phyloP scores from a whole-genome alignment of 2,888 invertebrate genomes.

The Cantharis flavilabris region DNA sequence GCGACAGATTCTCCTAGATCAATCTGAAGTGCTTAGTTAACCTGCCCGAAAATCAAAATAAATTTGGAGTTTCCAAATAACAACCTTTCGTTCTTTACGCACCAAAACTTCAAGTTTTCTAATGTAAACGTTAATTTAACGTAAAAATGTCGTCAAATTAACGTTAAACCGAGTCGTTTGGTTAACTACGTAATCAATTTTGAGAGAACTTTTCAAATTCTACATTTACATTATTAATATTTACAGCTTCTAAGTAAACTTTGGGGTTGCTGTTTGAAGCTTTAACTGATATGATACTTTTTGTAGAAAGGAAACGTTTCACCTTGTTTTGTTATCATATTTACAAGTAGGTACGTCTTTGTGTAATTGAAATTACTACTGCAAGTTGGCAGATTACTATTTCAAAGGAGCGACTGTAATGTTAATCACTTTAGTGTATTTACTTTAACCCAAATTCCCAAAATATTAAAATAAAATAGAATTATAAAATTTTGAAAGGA shows the following conservation, averaged over 20 bases:
- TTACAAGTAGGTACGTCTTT: neutral
- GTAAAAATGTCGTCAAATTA: no score
- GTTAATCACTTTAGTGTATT: neutral
- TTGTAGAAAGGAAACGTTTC: neutral
- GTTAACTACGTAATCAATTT: no score
- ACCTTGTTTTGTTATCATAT: neutral
- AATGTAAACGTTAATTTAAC: no score
- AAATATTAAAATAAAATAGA: neutral
- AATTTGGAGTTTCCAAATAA: no score
- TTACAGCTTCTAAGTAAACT: neutral
- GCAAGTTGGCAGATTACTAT: neutral
- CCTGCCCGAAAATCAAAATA: neutral
- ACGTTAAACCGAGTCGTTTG: no score
- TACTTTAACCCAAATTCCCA: neutral
- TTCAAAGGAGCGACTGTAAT: neutral
- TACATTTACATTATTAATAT: no score
- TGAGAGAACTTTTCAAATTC: no score
- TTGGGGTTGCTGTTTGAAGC: neutral
- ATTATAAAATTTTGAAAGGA: neutral
- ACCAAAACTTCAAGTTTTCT: no score
- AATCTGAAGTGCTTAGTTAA: neutral
- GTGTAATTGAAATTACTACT: neutral
- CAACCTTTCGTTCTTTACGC: no score
- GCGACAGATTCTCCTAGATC: neutral
- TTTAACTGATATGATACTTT: neutral